Percentiles rank a stretch among this genome's conserved stretches.
Conservation (phyloP, 2,113 vertebrate species). For the Stomatorhinus ivindoensis region DNA sequence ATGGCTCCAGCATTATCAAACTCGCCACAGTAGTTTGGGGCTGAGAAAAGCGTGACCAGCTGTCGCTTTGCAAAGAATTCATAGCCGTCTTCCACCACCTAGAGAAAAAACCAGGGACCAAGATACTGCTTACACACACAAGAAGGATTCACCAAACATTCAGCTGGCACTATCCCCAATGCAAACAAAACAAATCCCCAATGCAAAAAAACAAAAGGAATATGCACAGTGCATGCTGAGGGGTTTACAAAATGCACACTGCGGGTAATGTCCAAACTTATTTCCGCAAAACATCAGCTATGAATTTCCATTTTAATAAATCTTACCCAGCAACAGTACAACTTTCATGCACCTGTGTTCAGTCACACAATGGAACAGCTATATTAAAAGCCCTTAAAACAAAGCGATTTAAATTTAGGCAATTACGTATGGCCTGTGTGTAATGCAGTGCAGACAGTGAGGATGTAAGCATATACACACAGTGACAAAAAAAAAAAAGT, state of each 20-base stretch:
- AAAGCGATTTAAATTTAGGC: neutral
- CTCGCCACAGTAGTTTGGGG: constrained; percentile 93
- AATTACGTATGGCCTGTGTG: neutral
- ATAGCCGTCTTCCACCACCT: constrained; percentile 94
- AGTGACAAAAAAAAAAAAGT: too few relatives aligned
- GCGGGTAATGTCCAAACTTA: neutral
- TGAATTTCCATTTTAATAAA: neutral
- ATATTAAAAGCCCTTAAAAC: neutral
- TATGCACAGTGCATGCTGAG: neutral
- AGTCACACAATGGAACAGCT: neutral
- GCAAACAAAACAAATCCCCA: neutral
- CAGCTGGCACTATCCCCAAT: neutral
- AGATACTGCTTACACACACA: neutral
- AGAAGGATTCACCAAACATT: neutral
- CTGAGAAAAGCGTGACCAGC: constrained; percentile 91
- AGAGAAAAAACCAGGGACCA: neutral
- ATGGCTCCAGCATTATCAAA: constrained; percentile 94
- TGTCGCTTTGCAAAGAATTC: constrained; percentile 96
- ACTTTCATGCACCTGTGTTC: neutral
- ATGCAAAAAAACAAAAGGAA: neutral
- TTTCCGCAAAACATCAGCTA: neutral
- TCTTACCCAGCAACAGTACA: neutral
- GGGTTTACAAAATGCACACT: neutral
- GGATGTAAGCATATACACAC: neutral
- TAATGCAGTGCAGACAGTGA: neutral